Percentiles rank a stretch among this genome's conserved stretches.
phyloP scores from a whole-genome alignment of 2,797 vertebrate species.

The Cynodonichthys magdalenae region DNA sequence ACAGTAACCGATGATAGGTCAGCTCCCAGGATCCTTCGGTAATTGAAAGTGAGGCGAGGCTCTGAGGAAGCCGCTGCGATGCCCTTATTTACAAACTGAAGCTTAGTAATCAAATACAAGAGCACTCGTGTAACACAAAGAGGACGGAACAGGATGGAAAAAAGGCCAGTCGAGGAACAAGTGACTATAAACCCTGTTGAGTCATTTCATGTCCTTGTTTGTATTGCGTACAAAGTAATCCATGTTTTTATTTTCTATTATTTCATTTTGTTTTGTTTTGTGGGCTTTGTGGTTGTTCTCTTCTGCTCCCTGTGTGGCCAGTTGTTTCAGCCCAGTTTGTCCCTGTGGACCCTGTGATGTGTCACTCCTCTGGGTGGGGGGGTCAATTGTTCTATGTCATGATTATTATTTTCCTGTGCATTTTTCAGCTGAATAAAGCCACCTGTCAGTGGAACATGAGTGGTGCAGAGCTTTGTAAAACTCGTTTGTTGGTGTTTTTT shows the following conservation, averaged over 20 bases:
- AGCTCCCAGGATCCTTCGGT: constrained; percentile 91
- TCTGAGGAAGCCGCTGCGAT: constrained; percentile 42
- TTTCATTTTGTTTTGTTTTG: constrained; percentile 32
- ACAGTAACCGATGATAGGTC: constrained; percentile 93
- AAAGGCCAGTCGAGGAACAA: constrained; percentile 56
- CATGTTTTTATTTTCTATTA: constrained; percentile 54
- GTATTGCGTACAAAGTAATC: constrained; percentile 66
- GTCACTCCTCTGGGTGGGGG: constrained; percentile 17
- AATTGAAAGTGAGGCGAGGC: constrained; percentile 43
- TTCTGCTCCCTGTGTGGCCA: constrained; percentile 57
- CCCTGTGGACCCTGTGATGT: constrained; percentile 32
- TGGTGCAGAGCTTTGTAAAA: constrained; percentile 62
- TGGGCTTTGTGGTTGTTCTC: constrained; percentile 54
- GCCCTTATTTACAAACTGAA: constrained; percentile 58
- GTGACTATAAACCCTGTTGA: constrained; percentile 38
- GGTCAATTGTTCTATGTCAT: constrained; percentile 44
- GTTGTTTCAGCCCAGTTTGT: constrained; percentile 41
- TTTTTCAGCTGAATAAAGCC: constrained; percentile 57
- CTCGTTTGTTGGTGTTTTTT: constrained; percentile 43
- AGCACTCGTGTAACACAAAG: constrained; percentile 62
- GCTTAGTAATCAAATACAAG: constrained; percentile 52
- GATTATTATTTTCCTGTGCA: constrained; percentile 59
- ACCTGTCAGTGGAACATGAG: constrained; percentile 42
- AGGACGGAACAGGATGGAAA: constrained; percentile 55
- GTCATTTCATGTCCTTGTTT: constrained; percentile 63